These are phyloP conservation scores for Caenorhabditis parvicauda DNA, from an alignment of 2,888 invertebrate genomes.

Conservation along the genomic window DNA sequence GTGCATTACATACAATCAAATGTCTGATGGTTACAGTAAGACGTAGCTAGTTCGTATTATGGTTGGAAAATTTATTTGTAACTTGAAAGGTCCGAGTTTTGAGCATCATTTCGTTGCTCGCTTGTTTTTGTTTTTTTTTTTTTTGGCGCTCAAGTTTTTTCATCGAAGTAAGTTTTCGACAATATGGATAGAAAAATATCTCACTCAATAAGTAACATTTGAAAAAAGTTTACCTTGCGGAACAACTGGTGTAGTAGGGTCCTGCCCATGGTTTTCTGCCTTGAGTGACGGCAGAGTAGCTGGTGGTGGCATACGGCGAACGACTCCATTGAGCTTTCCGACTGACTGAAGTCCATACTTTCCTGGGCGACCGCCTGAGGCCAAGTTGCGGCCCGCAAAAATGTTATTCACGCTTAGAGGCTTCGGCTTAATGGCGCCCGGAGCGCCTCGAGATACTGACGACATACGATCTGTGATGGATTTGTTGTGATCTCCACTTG, in stretches of 20 bases:
- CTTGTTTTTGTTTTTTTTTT: no score
- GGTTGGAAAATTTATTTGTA: no score
- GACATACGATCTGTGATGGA: conserved; percentile 37
- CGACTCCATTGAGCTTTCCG: conserved; percentile 94
- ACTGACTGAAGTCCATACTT: conserved; percentile 97
- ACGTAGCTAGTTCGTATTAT: no score
- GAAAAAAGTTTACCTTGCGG: conserved; percentile 72
- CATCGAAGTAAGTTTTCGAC: no score
- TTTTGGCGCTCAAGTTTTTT: no score
- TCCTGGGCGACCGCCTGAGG: conserved; percentile 64
- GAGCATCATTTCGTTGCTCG: no score
- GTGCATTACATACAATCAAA: no score
- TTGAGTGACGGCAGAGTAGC: conserved; percentile 97
- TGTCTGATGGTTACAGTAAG: no score
- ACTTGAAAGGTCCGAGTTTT: no score
- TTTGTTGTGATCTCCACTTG: no score
- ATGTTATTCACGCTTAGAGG: conserved; percentile 57
- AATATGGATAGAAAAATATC: no score
- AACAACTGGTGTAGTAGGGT: conserved; percentile 77
- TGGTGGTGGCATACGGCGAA: conserved; percentile 84
- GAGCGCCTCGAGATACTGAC: conserved; percentile 50
- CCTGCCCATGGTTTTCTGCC: conserved; percentile 80
- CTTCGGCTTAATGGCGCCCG: conserved; percentile 54
- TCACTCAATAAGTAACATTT: no score
- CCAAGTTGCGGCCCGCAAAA: conserved; percentile 53